phyloP scores from a whole-genome alignment of 2,888 invertebrate genomes.

The Epsilonema sp. region DNA sequence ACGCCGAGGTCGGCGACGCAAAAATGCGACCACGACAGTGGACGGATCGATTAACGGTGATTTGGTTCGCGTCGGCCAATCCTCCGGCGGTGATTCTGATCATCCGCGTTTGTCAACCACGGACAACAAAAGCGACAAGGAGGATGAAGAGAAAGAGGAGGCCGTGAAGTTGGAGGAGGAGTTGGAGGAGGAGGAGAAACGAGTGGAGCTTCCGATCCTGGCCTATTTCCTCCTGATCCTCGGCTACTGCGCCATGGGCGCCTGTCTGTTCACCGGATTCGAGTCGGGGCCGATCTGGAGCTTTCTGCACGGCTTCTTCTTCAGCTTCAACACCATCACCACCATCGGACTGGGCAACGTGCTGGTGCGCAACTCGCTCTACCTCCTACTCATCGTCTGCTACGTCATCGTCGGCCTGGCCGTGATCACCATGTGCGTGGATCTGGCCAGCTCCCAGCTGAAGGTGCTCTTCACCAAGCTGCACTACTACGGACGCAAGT shows the following conservation, averaged over 20 bases:
- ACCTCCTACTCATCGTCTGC: constrained; percentile 17
- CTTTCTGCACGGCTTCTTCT: constrained; percentile 28
- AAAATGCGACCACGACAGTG: background rate
- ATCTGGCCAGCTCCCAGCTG: constrained; percentile 26
- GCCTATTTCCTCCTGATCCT: constrained; percentile 27
- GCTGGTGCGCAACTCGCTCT: constrained; percentile 14
- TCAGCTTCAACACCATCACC: constrained; percentile 29
- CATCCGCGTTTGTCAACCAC: no score
- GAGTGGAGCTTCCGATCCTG: constrained; percentile 25
- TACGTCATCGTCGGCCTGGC: constrained; percentile 29
- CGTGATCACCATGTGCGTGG: constrained; percentile 27
- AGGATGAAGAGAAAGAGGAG: constrained; percentile 12
- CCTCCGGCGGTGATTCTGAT: constrained; percentile 11
- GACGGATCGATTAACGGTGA: no score
- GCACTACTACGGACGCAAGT: constrained; percentile 26
- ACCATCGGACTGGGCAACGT: constrained; percentile 29
- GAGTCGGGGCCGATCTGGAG: constrained; percentile 17
- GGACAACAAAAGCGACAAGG: constrained; percentile 14
- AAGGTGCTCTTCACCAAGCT: constrained; percentile 28
- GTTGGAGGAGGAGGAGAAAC: background rate
- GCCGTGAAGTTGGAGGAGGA: background rate
- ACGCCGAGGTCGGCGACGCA: background rate
- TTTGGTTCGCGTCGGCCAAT: constrained; percentile 10
- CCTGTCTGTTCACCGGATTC: constrained; percentile 6
- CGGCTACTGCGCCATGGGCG: constrained; percentile 13